Conservation (phyloP, 2,888 invertebrate species). For the Aphidoletes aphidimyza region DNA sequence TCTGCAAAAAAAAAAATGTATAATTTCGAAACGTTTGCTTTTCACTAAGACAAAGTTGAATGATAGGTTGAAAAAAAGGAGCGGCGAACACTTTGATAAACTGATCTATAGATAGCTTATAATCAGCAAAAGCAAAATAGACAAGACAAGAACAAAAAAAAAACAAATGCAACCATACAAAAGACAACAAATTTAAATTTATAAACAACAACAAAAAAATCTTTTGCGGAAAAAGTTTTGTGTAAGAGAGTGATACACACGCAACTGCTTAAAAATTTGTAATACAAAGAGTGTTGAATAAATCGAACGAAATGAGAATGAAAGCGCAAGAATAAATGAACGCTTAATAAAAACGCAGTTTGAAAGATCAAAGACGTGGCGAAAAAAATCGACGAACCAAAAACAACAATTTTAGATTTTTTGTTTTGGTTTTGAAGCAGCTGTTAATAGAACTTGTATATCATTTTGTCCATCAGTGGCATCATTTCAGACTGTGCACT, state of each 20-base stretch:
- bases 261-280: background rate
- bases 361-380: conserved; percentile 37
- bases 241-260: background rate
- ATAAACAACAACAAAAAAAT: too few species aligned
- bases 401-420: background rate
- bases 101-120: background rate
- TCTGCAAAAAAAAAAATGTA: background rate
- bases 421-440: too few species aligned
- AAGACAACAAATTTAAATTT: conserved; percentile 35
- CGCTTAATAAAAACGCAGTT: conserved; percentile 27
- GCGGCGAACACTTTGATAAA: background rate
- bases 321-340: background rate
- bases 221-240: conserved; percentile 22
- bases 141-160: conserved; percentile 6
- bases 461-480: background rate
- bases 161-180: background rate
- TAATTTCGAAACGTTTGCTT: background rate
- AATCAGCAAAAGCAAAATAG: background rate
- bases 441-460: conserved; percentile 10
- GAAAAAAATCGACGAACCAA: background rate
- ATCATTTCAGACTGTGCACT: background rate
- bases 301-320: background rate
- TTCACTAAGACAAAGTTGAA: conserved; percentile 4
- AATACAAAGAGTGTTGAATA: background rate
- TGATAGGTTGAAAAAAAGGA: background rate